Conservation (phyloP, 2,113 vertebrate genomes). For the Alligator mississippiensis region DNA sequence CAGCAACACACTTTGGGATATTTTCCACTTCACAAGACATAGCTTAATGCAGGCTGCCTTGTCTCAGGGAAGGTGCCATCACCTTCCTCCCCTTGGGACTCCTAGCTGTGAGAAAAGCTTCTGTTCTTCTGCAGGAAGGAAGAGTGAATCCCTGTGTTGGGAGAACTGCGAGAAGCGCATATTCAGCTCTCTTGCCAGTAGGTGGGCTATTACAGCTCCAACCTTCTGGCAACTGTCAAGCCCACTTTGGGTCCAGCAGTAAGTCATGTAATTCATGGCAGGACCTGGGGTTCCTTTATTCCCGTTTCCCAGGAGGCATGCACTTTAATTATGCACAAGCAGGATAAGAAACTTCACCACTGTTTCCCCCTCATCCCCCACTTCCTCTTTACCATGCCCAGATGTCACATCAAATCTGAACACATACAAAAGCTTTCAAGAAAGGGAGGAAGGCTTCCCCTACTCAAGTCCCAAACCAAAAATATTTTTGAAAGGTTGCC, state of each 20-base stretch:
- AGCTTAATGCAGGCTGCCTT: conserved; percentile 4
- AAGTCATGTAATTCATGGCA: conserved; percentile 76
- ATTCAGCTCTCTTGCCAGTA: conserved; percentile 26
- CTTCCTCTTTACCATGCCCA: conserved; percentile 57
- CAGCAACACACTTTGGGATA: not conserved
- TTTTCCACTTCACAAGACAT: conserved; percentile 40
- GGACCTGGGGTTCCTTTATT: conserved; percentile 75
- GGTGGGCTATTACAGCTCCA: conserved; percentile 66
- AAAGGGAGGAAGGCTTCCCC: conserved; percentile 59
- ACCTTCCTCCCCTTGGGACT: accelerated
- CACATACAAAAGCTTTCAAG: conserved; percentile 58
- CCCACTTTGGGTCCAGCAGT: conserved; percentile 74
- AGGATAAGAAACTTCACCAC: conserved; percentile 55
- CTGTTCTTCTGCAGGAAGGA: not conserved
- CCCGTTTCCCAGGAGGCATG: conserved; percentile 69
- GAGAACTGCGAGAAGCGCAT: conserved; percentile 22
- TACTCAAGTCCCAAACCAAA: conserved; percentile 54
- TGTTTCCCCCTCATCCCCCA: conserved; percentile 46
- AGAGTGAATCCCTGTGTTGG: not conserved
- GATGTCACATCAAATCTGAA: conserved; percentile 70
- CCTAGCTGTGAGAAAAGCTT: not conserved
- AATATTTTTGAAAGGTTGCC: conserved; percentile 60
- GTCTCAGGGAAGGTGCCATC: conserved; percentile 1
- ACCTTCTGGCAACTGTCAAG: conserved; percentile 79
- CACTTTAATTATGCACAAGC: conserved; percentile 66